These are phyloP conservation scores for Atrichornis clamosus DNA, from an alignment of 2,113 vertebrate genomes.

Conservation along the genomic window DNA sequence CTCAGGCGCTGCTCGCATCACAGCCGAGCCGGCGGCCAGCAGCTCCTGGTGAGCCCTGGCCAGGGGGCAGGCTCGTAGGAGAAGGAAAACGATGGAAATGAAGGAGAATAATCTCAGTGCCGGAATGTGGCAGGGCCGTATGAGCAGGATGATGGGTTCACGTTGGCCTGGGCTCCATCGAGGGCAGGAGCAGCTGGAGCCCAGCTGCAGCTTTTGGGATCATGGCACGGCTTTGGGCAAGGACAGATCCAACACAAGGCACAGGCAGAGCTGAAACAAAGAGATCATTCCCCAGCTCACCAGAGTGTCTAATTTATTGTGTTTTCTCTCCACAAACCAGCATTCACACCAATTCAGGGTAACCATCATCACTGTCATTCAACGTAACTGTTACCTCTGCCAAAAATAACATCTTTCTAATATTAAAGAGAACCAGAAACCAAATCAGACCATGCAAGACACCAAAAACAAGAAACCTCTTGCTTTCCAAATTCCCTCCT, in stretches of 20 bases:
- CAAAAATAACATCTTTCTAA: neutral
- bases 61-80: accelerated
- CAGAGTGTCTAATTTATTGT: neutral
- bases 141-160: neutral
- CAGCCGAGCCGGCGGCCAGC: accelerated
- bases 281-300: neutral
- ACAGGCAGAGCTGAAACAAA: neutral
- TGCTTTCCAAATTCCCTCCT: neutral
- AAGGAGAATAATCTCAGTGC: accelerated
- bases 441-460: accelerated
- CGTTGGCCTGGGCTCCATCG: neutral
- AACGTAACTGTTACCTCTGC: accelerated
- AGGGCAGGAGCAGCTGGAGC: neutral
- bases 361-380: neutral
- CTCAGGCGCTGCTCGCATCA: accelerated
- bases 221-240: neutral
- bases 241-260: neutral
- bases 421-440: neutral
- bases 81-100: too few relatives aligned
- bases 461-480: neutral
- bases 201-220: neutral
- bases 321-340: neutral
- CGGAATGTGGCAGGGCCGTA: accelerated
- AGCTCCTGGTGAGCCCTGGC: accelerated
- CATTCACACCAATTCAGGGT: neutral